Evolutionary conservation across 2,113 vertebrate genomes (phyloP).

Genomic region (Aptenodytes patagonicus): DNA sequence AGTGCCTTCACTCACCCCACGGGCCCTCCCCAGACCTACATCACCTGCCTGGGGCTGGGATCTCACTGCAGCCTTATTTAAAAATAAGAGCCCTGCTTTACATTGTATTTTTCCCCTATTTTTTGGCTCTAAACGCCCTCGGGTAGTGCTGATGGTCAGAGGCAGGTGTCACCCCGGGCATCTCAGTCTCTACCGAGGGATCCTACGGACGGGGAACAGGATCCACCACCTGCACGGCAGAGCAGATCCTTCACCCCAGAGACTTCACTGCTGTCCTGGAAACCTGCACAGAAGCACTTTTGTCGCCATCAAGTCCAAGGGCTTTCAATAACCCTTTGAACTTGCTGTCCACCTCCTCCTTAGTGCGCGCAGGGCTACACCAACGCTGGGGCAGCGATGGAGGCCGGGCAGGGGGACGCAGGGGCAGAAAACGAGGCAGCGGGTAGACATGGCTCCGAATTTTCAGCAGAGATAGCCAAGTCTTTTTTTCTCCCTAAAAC

Average conservation of each 20-base stretch:
- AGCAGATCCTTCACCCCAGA: neutral
- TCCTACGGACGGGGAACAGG: accelerated
- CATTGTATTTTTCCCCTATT: accelerated
- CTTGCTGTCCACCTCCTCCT: neutral
- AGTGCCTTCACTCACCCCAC: accelerated
- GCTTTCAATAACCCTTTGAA: neutral
- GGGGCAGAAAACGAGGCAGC: neutral
- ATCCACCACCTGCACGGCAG: neutral
- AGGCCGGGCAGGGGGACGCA: neutral
- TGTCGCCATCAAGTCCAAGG: neutral
- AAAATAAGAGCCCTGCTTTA: neutral
- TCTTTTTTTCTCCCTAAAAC: neutral
- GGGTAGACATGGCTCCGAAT: neutral
- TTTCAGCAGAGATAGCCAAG: neutral
- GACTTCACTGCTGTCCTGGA: neutral
- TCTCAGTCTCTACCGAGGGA: neutral
- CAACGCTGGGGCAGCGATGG: too few species aligned
- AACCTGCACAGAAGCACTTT: neutral
- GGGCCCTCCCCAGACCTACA: accelerated
- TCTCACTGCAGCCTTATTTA: neutral
- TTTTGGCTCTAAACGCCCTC: neutral
- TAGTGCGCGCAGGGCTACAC: neutral
- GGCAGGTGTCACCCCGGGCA: neutral
- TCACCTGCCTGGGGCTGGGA: neutral
- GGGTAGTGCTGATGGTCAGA: accelerated